Evolutionary conservation across 2,113 vertebrate genomes (phyloP).

Genomic region (Pelobates fuscus): DNA sequence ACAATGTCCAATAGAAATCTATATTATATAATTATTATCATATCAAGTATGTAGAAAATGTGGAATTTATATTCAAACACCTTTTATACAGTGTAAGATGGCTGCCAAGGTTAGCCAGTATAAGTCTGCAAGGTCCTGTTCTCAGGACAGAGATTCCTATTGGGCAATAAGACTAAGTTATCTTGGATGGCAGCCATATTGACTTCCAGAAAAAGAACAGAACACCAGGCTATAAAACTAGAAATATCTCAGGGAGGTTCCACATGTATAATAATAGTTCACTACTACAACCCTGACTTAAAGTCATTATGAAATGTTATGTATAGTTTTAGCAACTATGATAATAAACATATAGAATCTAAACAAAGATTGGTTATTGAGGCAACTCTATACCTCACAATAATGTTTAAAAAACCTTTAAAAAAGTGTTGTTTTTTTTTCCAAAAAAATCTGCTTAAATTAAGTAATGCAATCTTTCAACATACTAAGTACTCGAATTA

Average conservation of each 20-base stretch:
- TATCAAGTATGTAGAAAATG: no score
- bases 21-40: no score
- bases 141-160: slow-evolving; percentile 5
- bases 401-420: no score
- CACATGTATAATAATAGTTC: slow-evolving; percentile 7
- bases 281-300: no score
- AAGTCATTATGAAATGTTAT: background rate
- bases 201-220: slow-evolving; percentile 1
- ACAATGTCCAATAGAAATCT: no score
- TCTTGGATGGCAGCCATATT: slow-evolving; percentile 14
- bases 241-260: background rate
- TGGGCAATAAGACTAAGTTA: background rate
- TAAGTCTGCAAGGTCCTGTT: slow-evolving; percentile 6
- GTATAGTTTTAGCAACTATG: no score
- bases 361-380: no score
- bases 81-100: background rate
- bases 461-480: slow-evolving; percentile 8
- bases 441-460: background rate
- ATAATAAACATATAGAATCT: no score
- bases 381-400: background rate
- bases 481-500: background rate
- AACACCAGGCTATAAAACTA: no score
- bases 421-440: no score
- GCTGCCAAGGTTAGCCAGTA: slow-evolving; percentile 4
- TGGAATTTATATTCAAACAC: no score